phyloP scores from a whole-genome alignment of 2,797 vertebrate species.

The Cottoperca gobio region DNA sequence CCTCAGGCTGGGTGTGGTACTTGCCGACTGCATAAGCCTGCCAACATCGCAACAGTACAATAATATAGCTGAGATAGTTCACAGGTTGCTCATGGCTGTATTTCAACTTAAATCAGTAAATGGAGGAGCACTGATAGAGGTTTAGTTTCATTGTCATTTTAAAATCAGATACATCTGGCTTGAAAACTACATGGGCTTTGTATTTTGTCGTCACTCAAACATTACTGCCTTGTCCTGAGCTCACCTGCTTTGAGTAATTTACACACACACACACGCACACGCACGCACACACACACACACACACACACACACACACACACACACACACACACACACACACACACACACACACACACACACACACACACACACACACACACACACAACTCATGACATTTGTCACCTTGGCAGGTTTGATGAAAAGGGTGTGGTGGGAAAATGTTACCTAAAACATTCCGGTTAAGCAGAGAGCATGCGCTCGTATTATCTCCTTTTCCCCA shows the following conservation, averaged over 20 bases:
- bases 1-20: conserved; percentile 47
- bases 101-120: not conserved
- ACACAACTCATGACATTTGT: conserved; percentile 7
- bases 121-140: not conserved
- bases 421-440: conserved; percentile 76
- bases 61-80: not conserved
- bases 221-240: not conserved
- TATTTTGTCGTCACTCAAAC: not conserved
- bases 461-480: conserved; percentile 39
- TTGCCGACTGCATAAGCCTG: not conserved
- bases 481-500: not conserved
- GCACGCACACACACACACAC: not conserved
- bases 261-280: not conserved
- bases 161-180: not conserved
- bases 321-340: not conserved
- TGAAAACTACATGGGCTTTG: not conserved
- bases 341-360: not conserved
- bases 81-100: not conserved
- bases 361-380: not conserved
- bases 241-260: not conserved
- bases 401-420: not conserved
- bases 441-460: conserved; percentile 60
- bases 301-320: not conserved
- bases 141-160: not conserved
- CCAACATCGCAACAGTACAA: not conserved